These are phyloP conservation scores for Drosophila sucinea DNA, from an alignment of 1,140 invertebrate species.

Conservation along the genomic window DNA sequence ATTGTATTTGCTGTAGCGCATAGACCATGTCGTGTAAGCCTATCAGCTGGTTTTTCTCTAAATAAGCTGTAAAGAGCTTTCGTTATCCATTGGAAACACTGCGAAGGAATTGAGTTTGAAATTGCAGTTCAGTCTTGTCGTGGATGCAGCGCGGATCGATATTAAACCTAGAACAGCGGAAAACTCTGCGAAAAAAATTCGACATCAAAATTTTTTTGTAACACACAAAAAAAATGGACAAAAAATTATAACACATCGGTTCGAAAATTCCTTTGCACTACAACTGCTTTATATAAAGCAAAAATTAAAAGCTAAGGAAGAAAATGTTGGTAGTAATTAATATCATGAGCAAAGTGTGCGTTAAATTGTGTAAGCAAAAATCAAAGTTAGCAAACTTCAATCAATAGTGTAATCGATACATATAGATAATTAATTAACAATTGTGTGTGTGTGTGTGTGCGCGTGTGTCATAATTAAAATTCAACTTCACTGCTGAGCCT, in stretches of 20 bases:
- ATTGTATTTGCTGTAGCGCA: conserved; percentile 21
- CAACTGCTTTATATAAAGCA: conserved; percentile 5
- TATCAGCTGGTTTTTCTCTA: conserved; percentile 31
- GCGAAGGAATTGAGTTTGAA: conserved; percentile 78
- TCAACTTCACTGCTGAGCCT: neutral
- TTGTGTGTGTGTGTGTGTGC: neutral
- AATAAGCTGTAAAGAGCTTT: conserved; percentile 68
- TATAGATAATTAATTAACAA: conserved; percentile 32
- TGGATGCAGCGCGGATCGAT: conserved; percentile 82
- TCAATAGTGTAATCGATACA: conserved; percentile 57
- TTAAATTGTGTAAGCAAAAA: conserved; percentile 67
- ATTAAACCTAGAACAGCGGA: conserved; percentile 68
- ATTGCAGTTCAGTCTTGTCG: conserved; percentile 83
- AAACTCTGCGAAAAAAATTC: conserved; percentile 53
- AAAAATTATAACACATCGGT: conserved; percentile 34
- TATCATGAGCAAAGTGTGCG: conserved; percentile 13
- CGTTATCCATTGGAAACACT: conserved; percentile 77
- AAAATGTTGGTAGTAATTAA: conserved; percentile 2
- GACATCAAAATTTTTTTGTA: conserved; percentile 66
- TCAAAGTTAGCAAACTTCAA: conserved; percentile 37
- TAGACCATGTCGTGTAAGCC: conserved; percentile 37
- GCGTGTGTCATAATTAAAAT: neutral
- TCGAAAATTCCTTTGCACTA: conserved; percentile 27
- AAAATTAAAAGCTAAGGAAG: conserved; percentile 14
- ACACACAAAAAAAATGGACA: conserved; percentile 41